Evolutionary conservation across 2,888 invertebrate species (phyloP), one percentile per base, ranked within the genome.

Genomic region (Eugnorisma glareosa): DNA sequence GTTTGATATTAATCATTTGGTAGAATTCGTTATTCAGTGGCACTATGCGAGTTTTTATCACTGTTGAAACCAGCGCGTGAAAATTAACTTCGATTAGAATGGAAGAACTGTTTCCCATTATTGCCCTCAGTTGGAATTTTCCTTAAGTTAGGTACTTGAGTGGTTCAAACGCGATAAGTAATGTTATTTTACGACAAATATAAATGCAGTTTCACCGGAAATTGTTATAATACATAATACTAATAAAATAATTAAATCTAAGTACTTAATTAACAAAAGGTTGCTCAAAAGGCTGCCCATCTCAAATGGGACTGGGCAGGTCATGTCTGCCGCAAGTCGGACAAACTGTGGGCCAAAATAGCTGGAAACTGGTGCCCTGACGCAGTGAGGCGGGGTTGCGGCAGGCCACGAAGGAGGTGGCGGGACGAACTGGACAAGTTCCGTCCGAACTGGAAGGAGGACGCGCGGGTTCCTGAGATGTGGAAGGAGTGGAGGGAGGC

Each of bases 1-100:
- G 35, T 69, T 28, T n/a, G 15, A 28, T 61, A 31, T 64, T 35
- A 28, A 77, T 82, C 31, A 37, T 37, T n/a, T 37, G 7, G 51
- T 51, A n/a, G 31, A 54, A 51, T 73, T 45, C 8, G n/a, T 5
- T 59, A 77, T 28, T 28, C 4, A 57, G 28, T 54, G n/a, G 3
- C 1, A 0, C 10, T 24, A 54, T 54, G 51, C 21, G 24, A 10
- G 15, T 48, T 48, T 48, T 24, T 48, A 21, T 15, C 15, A 43
- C 43, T 43, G 43, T 13, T 13, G 43, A 43, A 13, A 54, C 54
- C n/a, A 54, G n/a, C 51, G 24, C 10, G 10, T 51, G 13, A 28
- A 54, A 13, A 13, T 57, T 28, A 57, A 57, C 28, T n/a, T n/a
- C 28, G 11, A 57, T 57, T 57, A 13, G 1, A 28, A 54, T 43